Evolutionary conservation across 2,888 invertebrate species (phyloP), one percentile per base, ranked within the genome.

Genomic region (Drosophila lutescens): DNA sequence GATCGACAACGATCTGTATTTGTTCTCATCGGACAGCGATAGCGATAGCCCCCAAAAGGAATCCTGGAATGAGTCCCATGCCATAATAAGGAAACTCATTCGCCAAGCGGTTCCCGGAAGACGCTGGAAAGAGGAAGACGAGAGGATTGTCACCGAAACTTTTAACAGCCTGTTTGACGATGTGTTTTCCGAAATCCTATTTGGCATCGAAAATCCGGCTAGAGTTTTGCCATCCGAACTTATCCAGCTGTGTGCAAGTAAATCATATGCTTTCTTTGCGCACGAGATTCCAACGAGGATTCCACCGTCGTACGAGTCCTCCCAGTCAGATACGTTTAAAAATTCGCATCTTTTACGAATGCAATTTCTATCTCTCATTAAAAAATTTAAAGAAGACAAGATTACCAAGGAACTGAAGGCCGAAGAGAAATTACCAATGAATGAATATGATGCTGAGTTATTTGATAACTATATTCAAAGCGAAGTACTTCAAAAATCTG

Each of bases 31-130:
- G 13, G 90, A 90, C 6, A 83, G 83, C 13, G 85, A 85, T n/a
- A 32, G 61, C 1, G 88, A 84, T 0, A 44, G 38, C 0, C 76
- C 76, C 0, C 43, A 34, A 0, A 73, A 56, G 4, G 15, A 51
- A 0, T 34, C 55, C 0, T 62, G 77, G 10, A 38, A 49, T 4
- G 91, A 91, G 71, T 83, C 86, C 0, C 49, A 71, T 6, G 85
- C 88, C 3, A 81, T 91, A 0, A 68, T 92, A n/a, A 72, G 90
- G 1, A 91, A 91, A 49, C 36, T 91, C 0, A 80, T 92, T n/a
- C 81, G 90, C 8, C 74, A 76, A n/a, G 79, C 83, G 0, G 82
- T 91, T 4, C 87, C 91, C 0, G 89, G 89, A 2, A 60, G 80
- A 9, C 89, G 91, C 44, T 91, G 91, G 91, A 79, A 62, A 47